Percentiles rank a stretch among this genome's conserved stretches.
phyloP scores from a whole-genome alignment of 2,113 vertebrate genomes.

The Pao palembangensis region DNA sequence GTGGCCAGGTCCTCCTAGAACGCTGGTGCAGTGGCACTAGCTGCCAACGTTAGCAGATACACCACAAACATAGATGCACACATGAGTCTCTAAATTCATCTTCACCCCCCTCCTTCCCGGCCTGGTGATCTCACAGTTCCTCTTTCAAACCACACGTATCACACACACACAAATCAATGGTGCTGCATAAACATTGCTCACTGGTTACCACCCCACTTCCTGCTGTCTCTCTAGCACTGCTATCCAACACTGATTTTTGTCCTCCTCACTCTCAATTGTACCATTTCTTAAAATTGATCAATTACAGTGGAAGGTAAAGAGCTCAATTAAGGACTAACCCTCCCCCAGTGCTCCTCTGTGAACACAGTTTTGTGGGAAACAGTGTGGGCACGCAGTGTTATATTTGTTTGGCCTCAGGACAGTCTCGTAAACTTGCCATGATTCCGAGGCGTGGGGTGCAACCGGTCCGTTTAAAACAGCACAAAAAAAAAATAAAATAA shows the following conservation, averaged over 20 bases:
- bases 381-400: constrained; percentile 11
- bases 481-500: too few relatives aligned
- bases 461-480: not conserved
- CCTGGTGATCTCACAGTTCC: not conserved
- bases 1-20: constrained; percentile 22
- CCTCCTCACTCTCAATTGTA: constrained; percentile 9
- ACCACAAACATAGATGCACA: too few relatives aligned
- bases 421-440: not conserved
- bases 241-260: not conserved
- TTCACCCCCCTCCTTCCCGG: not conserved
- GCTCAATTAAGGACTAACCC: constrained; percentile 14
- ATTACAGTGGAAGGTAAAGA: constrained; percentile 13
- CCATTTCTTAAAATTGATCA: constrained; percentile 11
- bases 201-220: constrained; percentile 4
- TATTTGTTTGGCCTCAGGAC: not conserved
- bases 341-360: constrained; percentile 11
- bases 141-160: constrained; percentile 24
- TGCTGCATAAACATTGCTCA: constrained; percentile 38
- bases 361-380: constrained; percentile 2
- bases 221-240: constrained; percentile 2
- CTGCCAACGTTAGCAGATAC: constrained; percentile 32
- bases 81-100: not conserved
- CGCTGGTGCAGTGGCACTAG: constrained; percentile 59
- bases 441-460: constrained; percentile 1
- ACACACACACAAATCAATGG: constrained; percentile 43